Evolutionary conservation across 2,888 invertebrate species (phyloP), one percentile per base, ranked within the genome.

Genomic region (Altica lythri): DNA sequence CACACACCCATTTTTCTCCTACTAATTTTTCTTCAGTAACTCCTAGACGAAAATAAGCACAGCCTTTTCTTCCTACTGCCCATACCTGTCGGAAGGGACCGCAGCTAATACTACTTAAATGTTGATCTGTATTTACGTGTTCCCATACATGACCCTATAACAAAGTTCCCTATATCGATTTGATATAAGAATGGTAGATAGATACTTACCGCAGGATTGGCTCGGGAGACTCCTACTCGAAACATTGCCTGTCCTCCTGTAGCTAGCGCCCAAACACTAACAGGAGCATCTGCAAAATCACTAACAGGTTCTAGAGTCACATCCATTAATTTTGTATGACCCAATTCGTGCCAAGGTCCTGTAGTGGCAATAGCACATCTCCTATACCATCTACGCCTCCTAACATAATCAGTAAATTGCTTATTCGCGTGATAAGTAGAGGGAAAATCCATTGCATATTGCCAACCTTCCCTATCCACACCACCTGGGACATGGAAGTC

Each of bases 401-500:
- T 81, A 0, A 94, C 94, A 70, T 92, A 92, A 75, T 95, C 95
- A 0, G 92, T 92, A 61, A 94, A 88, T 61, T 89, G 83, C 76
- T 92, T 93, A 66, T 87, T 85, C 0, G 88, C 87, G 70, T 93
- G 94, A 75, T 92, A 95, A 6, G 86, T 84, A 1, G 90, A 85
- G 1, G 94, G 92, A 72, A 95, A 95, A 77, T 95, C 94, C 1
- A 91, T 88, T 0, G 95, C 94, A 75, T 95, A 95, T 72, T 95
- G 95, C 95, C 95, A 95, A 1, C 95, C 95, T 62, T 94, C 92
- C 53, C 84, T 83, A 74, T 95, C 95, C 0, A 91, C 92, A 1
- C 94, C 95, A 1, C 92, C 93, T 0, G 91, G 89, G 5, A 90
- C 88, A 70, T 89, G 89, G 72, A 89, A 94, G 76, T 95, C 95